Evolutionary conservation across 2,797 vertebrate genomes (phyloP), one percentile per base, ranked within the genome.

Genomic region (Characodon lateralis): DNA sequence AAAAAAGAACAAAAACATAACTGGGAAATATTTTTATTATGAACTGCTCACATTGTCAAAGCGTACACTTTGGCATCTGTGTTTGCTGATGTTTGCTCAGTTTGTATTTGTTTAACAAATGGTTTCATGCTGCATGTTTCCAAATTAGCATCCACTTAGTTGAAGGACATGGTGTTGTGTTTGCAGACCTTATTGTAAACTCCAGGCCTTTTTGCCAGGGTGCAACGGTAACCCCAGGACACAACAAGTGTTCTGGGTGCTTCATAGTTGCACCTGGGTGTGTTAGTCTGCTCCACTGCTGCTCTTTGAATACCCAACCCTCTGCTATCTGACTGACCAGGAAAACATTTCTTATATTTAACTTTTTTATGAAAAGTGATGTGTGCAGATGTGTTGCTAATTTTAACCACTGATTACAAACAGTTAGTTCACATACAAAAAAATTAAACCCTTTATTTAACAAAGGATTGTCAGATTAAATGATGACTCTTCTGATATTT

Each of bases 121-220:
- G 24, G 55, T 3, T 43, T 26, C 24, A 35, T 26, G 22, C 24
- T 1, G 4, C 39, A 68, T 5, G 10, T 43, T 41, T 41, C 4
- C 28, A n/a, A 56, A 66, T 2, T 31, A 31, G 10, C 46, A 10
- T 13, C 9, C 8, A 1, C 20, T 31, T 74, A 74, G 56, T 61
- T 74, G 72, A n/a, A 48, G 56, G 55, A 59, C 56, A 73, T 73
- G 72, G 72, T 61, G 55, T 73, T 59, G n/a, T 31, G 58, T 87
- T 93, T 95, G 92, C 95, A 96, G 86, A 96, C 95, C 83, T 94
- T 96, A 78, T 93, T n/a, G 63, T 96, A 96, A 78, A 96, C 94
- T 50, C 95, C 94, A 26, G 95, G 95, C 72, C 74, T 90, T 89
- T 95, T 90, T 81, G 35, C 93, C 83, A 91, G 83, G 76, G 95